phyloP scores from a whole-genome alignment of 2,113 vertebrate species.

The Triplophysa rosa region DNA sequence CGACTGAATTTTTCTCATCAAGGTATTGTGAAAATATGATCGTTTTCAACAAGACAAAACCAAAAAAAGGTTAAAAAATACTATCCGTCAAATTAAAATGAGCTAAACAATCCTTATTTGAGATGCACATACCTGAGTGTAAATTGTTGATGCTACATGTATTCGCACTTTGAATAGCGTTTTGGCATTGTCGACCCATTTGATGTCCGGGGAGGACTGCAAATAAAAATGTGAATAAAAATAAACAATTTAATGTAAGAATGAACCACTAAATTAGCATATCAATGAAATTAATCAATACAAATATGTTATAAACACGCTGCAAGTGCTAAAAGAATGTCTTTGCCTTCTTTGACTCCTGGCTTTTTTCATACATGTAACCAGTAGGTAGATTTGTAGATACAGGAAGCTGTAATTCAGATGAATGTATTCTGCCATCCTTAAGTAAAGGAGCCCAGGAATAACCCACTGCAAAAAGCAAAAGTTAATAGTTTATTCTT shows the following conservation, averaged over 20 bases:
- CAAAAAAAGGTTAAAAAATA: no score
- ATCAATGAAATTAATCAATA: not conserved
- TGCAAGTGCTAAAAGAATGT: not conserved
- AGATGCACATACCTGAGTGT: slow-evolving; percentile 81
- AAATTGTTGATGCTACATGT: slow-evolving; percentile 89
- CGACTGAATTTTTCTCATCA: no score
- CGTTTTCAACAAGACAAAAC: no score
- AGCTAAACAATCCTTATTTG: not conserved
- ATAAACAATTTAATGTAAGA: not conserved
- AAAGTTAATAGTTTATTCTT: not conserved
- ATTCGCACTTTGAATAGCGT: slow-evolving; percentile 87
- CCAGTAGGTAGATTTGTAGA: slow-evolving; percentile 84
- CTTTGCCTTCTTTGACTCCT: slow-evolving; percentile 82
- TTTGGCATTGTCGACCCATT: slow-evolving; percentile 96
- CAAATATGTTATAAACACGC: no score
- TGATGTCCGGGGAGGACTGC: slow-evolving; percentile 80
- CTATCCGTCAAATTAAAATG: no score
- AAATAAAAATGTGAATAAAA: not conserved
- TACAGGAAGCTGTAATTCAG: slow-evolving; percentile 87
- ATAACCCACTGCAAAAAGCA: slow-evolving; percentile 77
- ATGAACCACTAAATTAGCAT: not conserved
- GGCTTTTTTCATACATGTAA: slow-evolving; percentile 79
- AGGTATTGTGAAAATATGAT: no score
- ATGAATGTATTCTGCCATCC: slow-evolving; percentile 85
- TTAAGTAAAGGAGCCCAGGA: slow-evolving; percentile 88